Conservation (phyloP, 92 coral and sea anemone genomes). For the Siderastrea siderea region DNA sequence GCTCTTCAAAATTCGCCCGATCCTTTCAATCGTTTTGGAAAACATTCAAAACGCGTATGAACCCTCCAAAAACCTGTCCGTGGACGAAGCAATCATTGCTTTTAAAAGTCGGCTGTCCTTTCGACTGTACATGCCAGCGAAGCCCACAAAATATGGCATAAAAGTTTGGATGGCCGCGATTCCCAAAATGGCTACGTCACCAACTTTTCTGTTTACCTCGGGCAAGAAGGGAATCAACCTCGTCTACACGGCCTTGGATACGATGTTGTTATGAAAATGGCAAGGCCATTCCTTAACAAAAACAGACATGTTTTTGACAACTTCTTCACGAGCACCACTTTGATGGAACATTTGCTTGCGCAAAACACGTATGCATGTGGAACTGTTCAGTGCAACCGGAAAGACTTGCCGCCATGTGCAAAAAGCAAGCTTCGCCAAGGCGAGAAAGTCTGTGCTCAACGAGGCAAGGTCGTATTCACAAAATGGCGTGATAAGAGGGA, state of each 20-base stretch:
- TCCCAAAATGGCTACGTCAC: not conserved
- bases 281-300: not conserved
- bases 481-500: too few species aligned
- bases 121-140: not conserved
- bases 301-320: not conserved
- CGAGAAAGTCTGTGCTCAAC: too few species aligned
- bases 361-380: slow-evolving; percentile 5
- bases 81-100: too few species aligned
- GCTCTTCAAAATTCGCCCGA: too few species aligned
- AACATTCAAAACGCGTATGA: too few species aligned
- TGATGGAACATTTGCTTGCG: not conserved
- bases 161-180: not conserved
- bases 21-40: too few species aligned
- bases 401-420: not conserved
- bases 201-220: not conserved
- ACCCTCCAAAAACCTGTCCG: too few species aligned
- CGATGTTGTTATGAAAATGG: too few species aligned
- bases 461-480: too few species aligned
- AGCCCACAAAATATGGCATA: not conserved
- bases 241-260: not conserved
- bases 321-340: not conserved
- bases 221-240: not conserved
- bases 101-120: too few species aligned
- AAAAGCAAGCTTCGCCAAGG: too few species aligned
- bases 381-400: not conserved